A percentile compares a stretch with the other conserved stretches of the same genome.
These are phyloP conservation scores for Plectropomus leopardus DNA, from an alignment of 2,113 vertebrate species.

Conservation along the genomic window DNA sequence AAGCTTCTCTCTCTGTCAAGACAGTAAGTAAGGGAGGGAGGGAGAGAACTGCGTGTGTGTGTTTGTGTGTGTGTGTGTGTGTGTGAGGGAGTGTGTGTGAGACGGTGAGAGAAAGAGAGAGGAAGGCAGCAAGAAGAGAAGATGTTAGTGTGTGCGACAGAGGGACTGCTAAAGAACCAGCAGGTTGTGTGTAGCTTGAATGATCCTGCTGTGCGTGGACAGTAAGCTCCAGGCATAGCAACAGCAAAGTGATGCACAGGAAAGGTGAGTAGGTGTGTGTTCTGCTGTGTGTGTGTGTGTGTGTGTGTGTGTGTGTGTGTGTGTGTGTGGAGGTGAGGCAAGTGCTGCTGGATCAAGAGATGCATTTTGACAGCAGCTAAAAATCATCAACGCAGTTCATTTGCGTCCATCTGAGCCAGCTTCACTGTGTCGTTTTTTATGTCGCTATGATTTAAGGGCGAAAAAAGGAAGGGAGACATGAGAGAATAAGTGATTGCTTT, in stretches of 20 bases:
- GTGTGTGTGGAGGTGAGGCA: constrained; percentile 45
- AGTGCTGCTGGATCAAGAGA: constrained; percentile 47
- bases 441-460: constrained; percentile 41
- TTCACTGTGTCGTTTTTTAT: constrained; percentile 24
- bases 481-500: constrained; percentile 73
- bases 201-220: constrained; percentile 71
- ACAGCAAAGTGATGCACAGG: constrained; percentile 72
- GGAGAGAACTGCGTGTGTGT: constrained; percentile 27
- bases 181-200: constrained; percentile 66
- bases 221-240: constrained; percentile 74
- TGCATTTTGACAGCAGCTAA: constrained; percentile 58
- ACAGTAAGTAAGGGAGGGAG: constrained; percentile 79
- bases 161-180: constrained; percentile 71
- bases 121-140: constrained; percentile 43
- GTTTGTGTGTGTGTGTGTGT: constrained; percentile 32
- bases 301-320: constrained; percentile 10
- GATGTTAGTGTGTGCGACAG: constrained; percentile 71
- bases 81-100: background rate
- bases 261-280: constrained; percentile 77
- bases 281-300: constrained; percentile 24
- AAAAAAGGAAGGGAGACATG: constrained; percentile 12
- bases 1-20: constrained; percentile 80
- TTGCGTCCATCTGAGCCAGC: constrained; percentile 31
- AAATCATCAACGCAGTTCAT: constrained; percentile 62
- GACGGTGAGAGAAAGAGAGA: constrained; percentile 41